Conservation (phyloP, 2,113 vertebrate species). For the Papio anubis region DNA sequence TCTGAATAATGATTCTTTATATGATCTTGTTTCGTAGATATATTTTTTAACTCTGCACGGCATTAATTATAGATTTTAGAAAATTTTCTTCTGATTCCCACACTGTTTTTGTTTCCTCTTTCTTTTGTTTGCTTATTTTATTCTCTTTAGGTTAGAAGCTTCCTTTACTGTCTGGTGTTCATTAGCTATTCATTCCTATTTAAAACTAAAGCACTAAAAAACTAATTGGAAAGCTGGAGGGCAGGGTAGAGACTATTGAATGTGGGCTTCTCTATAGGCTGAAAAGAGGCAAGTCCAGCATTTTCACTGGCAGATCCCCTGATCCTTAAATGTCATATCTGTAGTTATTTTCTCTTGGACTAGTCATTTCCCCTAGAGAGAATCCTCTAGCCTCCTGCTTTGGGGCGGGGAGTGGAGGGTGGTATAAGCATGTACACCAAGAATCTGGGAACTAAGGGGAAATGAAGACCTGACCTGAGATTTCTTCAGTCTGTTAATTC, state of each 20-base stretch:
- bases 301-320: neutral
- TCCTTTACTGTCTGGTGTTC: neutral
- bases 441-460: neutral
- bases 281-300: neutral
- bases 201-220: neutral
- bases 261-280: neutral
- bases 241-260: neutral
- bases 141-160: neutral
- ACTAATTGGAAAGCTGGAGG: neutral
- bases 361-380: neutral
- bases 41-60: neutral
- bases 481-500: neutral
- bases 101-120: neutral
- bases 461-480: neutral
- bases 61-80: conserved; percentile 23
- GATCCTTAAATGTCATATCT: neutral
- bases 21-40: neutral
- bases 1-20: neutral
- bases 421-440: neutral
- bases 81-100: neutral
- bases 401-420: no score
- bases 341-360: neutral
- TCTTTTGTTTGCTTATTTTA: neutral
- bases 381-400: neutral
- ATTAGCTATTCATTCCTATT: neutral